Percentiles rank a stretch among this genome's conserved stretches.
Conservation (phyloP, 2,888 invertebrate genomes). For the Drosophila recens region DNA sequence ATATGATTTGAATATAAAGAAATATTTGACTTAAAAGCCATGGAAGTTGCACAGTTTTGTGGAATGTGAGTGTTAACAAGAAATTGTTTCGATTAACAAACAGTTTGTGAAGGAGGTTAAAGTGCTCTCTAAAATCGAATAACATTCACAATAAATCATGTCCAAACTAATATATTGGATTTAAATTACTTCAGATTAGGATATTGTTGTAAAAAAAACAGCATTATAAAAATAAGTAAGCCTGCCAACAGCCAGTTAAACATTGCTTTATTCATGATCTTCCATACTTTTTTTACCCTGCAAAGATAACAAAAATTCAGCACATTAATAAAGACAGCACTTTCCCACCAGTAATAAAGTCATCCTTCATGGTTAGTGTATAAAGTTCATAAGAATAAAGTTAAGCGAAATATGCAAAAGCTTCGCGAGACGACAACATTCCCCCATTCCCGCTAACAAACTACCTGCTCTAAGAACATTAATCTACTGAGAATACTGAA, state of each 20-base stretch:
- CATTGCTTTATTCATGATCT: too few relatives aligned
- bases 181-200: too few relatives aligned
- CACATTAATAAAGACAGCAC: conserved; percentile 14
- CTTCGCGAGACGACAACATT: conserved; percentile 19
- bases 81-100: neutral
- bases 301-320: neutral
- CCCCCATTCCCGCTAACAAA: conserved; percentile 37
- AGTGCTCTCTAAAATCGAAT: neutral
- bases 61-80: conserved; percentile 33
- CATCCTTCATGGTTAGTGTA: conserved; percentile 12
- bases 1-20: conserved; percentile 59
- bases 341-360: conserved; percentile 28
- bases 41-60: conserved; percentile 5
- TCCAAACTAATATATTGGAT: too few relatives aligned
- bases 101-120: neutral
- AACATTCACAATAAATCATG: too few relatives aligned
- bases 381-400: conserved; percentile 2
- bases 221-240: neutral
- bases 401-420: conserved; percentile 41
- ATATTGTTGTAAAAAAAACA: too few relatives aligned
- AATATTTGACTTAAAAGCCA: conserved; percentile 49
- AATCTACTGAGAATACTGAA: conserved; percentile 36
- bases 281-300: neutral
- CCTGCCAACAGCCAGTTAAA: neutral
- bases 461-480: conserved; percentile 35